A percentile compares a stretch with the other conserved stretches of the same genome.
Conservation (phyloP, 2,888 invertebrate genomes). For the Microctonus aethiopoides region DNA sequence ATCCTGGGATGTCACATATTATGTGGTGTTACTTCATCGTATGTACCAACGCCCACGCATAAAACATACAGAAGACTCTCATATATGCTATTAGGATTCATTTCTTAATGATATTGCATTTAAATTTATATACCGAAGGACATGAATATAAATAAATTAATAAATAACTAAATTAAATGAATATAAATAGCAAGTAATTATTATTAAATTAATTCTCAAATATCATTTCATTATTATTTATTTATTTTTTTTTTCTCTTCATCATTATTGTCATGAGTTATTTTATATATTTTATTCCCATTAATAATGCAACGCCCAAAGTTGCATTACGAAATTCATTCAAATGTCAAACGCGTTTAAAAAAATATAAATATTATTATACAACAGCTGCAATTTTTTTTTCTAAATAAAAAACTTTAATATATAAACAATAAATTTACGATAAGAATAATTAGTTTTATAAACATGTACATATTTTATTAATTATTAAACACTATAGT, state of each 20-base stretch:
- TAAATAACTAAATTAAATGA: background rate
- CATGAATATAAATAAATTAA: background rate
- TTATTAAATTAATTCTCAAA: no score
- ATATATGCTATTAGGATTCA: background rate
- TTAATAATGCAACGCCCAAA: conserved; percentile 7
- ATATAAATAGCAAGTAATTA: background rate
- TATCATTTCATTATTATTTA: background rate
- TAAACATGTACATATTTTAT: no score
- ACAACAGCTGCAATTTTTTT: no score
- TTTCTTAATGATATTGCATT: conserved; percentile 6
- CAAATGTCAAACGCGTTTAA: background rate
- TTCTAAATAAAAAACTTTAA: no score
- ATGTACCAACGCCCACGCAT: conserved; percentile 12
- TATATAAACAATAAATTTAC: no score
- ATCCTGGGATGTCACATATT: conserved; percentile 10
- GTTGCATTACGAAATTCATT: conserved; percentile 19
- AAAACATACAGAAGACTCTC: background rate
- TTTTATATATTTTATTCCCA: background rate
- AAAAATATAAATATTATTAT: no score
- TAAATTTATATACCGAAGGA: conserved; percentile 7
- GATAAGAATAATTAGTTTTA: no score
- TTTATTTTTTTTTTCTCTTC: background rate
- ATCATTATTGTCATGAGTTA: background rate
- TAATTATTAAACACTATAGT: no score
- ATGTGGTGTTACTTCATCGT: conserved; percentile 17